These are phyloP conservation scores for Montipora efflorescens DNA, from an alignment of 64 coral and sea anemone genomes.

Conservation along the genomic window DNA sequence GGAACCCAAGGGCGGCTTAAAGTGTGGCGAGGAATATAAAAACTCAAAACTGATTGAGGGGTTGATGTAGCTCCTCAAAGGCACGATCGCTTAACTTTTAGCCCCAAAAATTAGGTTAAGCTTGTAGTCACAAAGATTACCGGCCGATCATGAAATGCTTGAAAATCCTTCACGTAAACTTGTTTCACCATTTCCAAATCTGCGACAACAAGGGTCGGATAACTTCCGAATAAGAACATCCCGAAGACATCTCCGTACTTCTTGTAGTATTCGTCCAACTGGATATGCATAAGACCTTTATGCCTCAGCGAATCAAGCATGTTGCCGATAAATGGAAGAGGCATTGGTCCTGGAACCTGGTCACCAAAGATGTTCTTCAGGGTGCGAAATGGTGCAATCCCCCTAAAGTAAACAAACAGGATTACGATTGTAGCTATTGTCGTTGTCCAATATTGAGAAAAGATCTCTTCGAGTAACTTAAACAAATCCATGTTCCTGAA, in stretches of 20 bases:
- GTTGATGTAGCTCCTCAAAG: too few species aligned
- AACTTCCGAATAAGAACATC: conserved; percentile 16
- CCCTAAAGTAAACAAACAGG: background rate
- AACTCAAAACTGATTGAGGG: too few species aligned
- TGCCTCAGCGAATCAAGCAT: conserved; percentile 11
- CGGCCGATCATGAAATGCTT: conserved; percentile 34
- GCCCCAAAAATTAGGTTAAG: too few species aligned
- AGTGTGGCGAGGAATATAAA: too few species aligned
- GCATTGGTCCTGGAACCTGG: conserved; percentile 18
- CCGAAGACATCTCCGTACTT: conserved; percentile 40
- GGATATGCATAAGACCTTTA: conserved; percentile 16
- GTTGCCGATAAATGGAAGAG: conserved; percentile 46
- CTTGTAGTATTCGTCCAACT: conserved; percentile 58
- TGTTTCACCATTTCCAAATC: conserved; percentile 48
- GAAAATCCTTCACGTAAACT: conserved; percentile 29
- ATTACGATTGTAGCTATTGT: background rate
- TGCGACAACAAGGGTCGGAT: background rate
- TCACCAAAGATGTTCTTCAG: conserved; percentile 15
- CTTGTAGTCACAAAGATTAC: background rate
- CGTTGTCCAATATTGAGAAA: background rate
- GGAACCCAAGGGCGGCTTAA: too few species aligned
- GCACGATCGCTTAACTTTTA: too few species aligned
- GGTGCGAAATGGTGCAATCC: background rate
- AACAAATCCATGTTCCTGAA: background rate
- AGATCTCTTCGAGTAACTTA: background rate